Conservation (phyloP, 2,888 invertebrate species). For the Andrena praecox region DNA sequence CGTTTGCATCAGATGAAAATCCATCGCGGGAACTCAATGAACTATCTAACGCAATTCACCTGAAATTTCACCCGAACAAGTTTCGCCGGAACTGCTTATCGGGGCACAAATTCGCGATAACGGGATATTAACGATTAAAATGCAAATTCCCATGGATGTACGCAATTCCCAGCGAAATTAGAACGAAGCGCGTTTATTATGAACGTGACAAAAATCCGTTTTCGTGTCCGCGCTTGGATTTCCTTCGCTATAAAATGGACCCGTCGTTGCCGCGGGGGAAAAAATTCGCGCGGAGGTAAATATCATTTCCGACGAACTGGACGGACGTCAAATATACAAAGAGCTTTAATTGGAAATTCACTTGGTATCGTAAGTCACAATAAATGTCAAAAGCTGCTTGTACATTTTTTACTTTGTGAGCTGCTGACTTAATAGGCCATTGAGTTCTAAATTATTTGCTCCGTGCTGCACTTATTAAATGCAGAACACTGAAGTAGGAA, state of each 20-base stretch:
- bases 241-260: background rate
- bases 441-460: too few species aligned
- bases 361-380: background rate
- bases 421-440: too few species aligned
- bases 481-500: too few species aligned
- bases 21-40: conserved; percentile 49
- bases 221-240: conserved; percentile 7
- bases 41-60: conserved; percentile 51
- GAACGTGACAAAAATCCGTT: conserved; percentile 47
- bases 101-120: conserved; percentile 50
- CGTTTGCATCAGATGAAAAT: conserved; percentile 31
- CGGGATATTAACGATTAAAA: conserved; percentile 61
- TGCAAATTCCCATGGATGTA: conserved; percentile 49
- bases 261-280: too few species aligned
- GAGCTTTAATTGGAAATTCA: background rate
- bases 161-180: conserved; percentile 44
- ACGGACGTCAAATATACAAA: background rate
- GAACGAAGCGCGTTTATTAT: conserved; percentile 46
- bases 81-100: conserved; percentile 48
- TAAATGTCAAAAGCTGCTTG: background rate
- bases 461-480: too few species aligned
- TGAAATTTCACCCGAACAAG: conserved; percentile 53
- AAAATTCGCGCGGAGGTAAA: background rate
- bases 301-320: background rate
- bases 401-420: too few species aligned